phyloP scores from a whole-genome alignment of 2,113 vertebrate genomes.

The Candoia aspera region DNA sequence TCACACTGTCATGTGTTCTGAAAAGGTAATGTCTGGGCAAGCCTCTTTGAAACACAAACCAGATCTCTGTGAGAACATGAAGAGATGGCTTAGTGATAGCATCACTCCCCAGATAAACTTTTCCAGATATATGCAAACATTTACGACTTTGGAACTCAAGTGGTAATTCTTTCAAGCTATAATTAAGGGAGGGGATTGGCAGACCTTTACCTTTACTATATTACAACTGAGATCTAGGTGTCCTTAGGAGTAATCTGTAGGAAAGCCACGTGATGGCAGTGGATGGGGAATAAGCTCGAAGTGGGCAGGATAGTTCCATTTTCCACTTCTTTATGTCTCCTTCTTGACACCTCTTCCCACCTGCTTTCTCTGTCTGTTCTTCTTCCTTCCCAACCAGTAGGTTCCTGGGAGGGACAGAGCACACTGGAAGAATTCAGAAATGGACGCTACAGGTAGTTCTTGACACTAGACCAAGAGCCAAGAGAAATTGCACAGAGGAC shows the following conservation, averaged over 20 bases:
- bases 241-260: background rate
- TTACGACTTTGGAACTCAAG: constrained; percentile 19
- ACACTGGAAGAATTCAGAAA: background rate
- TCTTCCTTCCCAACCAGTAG: background rate
- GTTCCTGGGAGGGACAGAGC: background rate
- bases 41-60: constrained; percentile 1
- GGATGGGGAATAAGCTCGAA: background rate
- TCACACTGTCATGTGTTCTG: background rate
- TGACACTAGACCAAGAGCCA: background rate
- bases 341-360: background rate
- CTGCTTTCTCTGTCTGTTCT: no score
- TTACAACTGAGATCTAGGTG: no score
- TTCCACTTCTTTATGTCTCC: background rate
- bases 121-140: background rate
- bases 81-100: background rate
- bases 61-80: background rate
- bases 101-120: background rate
- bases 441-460: background rate
- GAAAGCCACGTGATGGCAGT: background rate
- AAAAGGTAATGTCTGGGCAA: background rate
- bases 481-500: background rate
- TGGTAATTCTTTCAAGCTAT: constrained; percentile 23
- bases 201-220: no score
- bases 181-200: constrained; percentile 13
- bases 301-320: background rate